phyloP scores from a whole-genome alignment of 2,888 invertebrate genomes.

The Drosophila merina region DNA sequence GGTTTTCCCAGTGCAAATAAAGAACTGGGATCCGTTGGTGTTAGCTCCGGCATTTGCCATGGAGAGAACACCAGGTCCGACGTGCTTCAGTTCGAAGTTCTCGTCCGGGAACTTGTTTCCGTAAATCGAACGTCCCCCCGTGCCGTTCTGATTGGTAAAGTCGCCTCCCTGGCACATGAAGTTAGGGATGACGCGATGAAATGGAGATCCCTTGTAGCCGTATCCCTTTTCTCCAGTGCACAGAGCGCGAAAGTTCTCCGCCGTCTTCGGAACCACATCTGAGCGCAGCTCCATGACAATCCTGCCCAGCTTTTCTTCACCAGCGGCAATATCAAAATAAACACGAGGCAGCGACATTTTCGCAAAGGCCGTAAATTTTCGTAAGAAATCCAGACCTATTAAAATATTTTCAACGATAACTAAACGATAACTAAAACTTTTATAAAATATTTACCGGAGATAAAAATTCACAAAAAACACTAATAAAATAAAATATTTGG shows the following conservation, averaged over 20 bases:
- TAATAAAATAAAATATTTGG: neutral
- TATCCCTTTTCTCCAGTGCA: conserved; percentile 35
- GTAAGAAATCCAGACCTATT: conserved; percentile 8
- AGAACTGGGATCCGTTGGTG: conserved; percentile 36
- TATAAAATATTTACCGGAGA: conserved; percentile 14
- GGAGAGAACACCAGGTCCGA: conserved; percentile 12
- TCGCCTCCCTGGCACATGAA: conserved; percentile 35
- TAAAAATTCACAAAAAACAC: neutral
- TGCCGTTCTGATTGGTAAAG: conserved; percentile 29
- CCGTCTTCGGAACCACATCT: conserved; percentile 37
- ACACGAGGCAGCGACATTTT: conserved; percentile 32
- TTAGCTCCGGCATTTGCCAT: conserved; percentile 38
- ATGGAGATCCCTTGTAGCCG: conserved; percentile 23
- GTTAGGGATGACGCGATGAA: conserved; percentile 31
- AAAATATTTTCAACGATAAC: neutral
- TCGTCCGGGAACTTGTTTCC: conserved; percentile 34
- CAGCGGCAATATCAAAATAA: conserved; percentile 25
- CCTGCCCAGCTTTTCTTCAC: conserved; percentile 12
- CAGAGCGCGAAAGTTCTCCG: conserved; percentile 30
- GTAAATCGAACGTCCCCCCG: conserved; percentile 31
- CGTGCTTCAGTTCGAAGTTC: conserved; percentile 29
- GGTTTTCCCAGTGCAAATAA: conserved; percentile 24
- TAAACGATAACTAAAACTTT: no score
- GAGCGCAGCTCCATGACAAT: conserved; percentile 32
- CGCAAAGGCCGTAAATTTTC: conserved; percentile 8